A percentile compares a stretch with the other conserved stretches of the same genome.
Conservation (phyloP, 2,888 invertebrate species). For the Rhodophaea formosa region DNA sequence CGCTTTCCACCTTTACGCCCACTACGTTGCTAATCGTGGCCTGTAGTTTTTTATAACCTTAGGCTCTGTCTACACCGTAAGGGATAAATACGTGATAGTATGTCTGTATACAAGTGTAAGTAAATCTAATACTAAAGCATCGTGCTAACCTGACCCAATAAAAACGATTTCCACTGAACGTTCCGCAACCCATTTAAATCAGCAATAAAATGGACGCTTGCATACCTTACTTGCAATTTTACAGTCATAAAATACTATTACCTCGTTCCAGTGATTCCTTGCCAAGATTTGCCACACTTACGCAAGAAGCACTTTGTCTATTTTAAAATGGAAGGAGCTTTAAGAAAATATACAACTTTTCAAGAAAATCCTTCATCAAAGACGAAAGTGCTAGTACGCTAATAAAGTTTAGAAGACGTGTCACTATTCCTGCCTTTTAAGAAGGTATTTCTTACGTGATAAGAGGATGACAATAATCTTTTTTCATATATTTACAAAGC, state of each 20-base stretch:
- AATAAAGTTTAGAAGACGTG: constrained; percentile 65
- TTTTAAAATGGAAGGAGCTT: constrained; percentile 54
- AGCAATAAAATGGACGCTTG: constrained; percentile 5
- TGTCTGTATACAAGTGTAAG: too few relatives aligned
- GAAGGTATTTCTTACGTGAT: neutral
- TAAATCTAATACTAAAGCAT: too few relatives aligned
- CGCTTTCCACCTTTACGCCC: too few relatives aligned
- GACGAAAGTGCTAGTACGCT: constrained; percentile 56
- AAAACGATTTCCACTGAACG: neutral
- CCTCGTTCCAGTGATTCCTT: constrained; percentile 32
- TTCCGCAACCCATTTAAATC: constrained; percentile 8
- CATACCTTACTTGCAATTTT: constrained; percentile 11
- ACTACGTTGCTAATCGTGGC: too few relatives aligned
- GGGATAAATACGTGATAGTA: too few relatives aligned
- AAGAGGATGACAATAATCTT: neutral
- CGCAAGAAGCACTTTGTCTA: constrained; percentile 46
- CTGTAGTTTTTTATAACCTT: too few relatives aligned
- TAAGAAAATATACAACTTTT: constrained; percentile 66
- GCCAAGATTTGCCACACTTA: constrained; percentile 42
- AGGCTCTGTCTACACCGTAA: too few relatives aligned
- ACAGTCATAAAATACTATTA: constrained; percentile 7
- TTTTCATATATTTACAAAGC: too few relatives aligned
- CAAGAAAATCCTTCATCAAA: constrained; percentile 74
- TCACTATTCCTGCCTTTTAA: constrained; percentile 35
- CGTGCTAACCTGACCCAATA: neutral